These are phyloP conservation scores for Crenuchus spilurus DNA, from an alignment of 2,797 vertebrate species.

Conservation along the genomic window DNA sequence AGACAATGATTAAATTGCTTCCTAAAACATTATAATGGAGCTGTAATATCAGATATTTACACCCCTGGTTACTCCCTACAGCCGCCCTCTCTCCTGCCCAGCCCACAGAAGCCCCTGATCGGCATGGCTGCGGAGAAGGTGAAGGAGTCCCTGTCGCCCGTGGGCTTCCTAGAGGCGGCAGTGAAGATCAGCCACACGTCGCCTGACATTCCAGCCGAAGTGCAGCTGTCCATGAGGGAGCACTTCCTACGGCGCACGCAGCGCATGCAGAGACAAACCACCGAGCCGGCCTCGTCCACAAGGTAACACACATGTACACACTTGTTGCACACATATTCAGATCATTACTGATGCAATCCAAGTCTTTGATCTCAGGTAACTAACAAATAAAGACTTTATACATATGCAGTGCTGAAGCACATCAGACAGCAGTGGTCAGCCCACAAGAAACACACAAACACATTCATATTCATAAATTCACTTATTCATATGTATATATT, in stretches of 20 bases:
- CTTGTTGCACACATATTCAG: not conserved
- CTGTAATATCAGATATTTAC: not conserved
- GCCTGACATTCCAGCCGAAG: constrained; percentile 94
- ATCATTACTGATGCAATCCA: not conserved
- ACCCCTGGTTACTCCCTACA: not conserved
- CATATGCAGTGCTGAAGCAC: not conserved
- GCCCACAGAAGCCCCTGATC: constrained; percentile 64
- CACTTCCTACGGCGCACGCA: constrained; percentile 90
- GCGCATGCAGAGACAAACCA: constrained; percentile 92
- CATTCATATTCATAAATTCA: constrained; percentile 3
- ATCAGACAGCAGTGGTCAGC: not conserved
- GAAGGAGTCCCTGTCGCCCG: constrained; percentile 83
- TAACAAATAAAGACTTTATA: not conserved
- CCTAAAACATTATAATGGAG: not conserved
- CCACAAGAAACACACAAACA: too few relatives aligned
- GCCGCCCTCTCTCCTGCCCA: constrained; percentile 57
- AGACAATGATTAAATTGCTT: too few relatives aligned
- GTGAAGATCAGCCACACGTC: constrained; percentile 99
- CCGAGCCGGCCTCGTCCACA: constrained; percentile 92
- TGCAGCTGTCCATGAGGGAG: constrained; percentile 96
- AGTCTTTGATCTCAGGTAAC: not conserved
- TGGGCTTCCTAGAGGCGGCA: constrained; percentile 93
- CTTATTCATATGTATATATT: constrained; percentile 19
- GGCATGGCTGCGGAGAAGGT: constrained; percentile 94
- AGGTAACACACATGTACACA: constrained; percentile 77